Evolutionary conservation across 2,113 vertebrate species (phyloP).

Genomic region (Charina bottae): DNA sequence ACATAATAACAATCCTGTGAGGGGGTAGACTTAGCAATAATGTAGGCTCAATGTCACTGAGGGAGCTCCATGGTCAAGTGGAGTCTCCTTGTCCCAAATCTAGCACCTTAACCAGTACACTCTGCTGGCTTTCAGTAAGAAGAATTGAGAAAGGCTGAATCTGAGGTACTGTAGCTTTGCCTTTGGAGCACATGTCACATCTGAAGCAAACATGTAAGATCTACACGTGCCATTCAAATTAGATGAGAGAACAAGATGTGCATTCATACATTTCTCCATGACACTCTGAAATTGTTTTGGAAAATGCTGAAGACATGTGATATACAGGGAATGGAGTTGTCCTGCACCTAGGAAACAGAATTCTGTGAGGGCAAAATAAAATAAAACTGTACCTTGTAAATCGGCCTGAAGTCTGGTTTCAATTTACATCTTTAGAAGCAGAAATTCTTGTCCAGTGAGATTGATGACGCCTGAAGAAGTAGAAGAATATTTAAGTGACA

Average conservation of each 20-base stretch:
- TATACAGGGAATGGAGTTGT: neutral
- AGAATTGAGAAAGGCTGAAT: neutral
- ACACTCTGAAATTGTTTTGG: neutral
- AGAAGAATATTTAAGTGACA: constrained; percentile 81
- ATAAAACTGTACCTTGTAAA: neutral
- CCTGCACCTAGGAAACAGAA: neutral
- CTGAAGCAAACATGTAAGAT: neutral
- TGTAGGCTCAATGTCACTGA: neutral
- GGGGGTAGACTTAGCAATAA: neutral
- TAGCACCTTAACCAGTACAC: neutral
- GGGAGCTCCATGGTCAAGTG: neutral
- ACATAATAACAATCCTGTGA: neutral
- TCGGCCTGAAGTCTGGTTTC: fast-evolving
- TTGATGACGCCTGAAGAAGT: constrained; percentile 80
- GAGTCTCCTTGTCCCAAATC: neutral
- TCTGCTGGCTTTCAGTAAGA: neutral
- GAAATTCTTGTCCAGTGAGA: constrained; percentile 69
- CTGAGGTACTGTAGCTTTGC: neutral
- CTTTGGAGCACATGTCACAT: neutral
- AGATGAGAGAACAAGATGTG: neutral
- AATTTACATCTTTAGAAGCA: constrained; percentile 66
- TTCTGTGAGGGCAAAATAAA: neutral
- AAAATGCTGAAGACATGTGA: neutral
- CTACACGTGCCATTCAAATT: neutral
- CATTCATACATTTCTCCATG: neutral